Conservation (phyloP, 2,113 vertebrate species). For the Archilochus colubris region DNA sequence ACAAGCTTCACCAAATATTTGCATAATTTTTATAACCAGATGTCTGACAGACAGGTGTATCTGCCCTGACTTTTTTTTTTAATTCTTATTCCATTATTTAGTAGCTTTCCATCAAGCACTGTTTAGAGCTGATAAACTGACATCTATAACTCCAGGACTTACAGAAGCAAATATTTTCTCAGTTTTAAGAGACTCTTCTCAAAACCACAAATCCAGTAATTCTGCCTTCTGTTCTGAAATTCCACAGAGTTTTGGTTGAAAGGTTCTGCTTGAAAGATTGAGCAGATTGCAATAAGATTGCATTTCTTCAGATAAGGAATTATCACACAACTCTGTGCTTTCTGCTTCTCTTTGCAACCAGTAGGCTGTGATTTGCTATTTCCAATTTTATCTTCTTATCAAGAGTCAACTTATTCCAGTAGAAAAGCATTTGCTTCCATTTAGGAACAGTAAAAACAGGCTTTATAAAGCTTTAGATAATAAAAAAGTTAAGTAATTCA, state of each 20-base stretch:
- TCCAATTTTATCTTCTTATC: not conserved
- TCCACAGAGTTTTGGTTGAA: not conserved
- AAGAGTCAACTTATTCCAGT: not conserved
- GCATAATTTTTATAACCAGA: constrained; percentile 29
- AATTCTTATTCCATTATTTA: constrained; percentile 15
- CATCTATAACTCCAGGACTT: not conserved
- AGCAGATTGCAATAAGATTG: not conserved
- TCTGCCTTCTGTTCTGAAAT: not conserved
- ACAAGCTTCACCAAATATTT: not conserved
- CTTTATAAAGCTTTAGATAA: not conserved
- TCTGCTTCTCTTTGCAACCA: not conserved
- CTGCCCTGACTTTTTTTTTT: not conserved
- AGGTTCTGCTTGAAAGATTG: not conserved
- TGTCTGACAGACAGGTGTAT: not conserved
- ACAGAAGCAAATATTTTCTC: not conserved
- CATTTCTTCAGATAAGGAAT: not conserved
- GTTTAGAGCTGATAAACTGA: not conserved
- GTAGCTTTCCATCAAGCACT: not conserved
- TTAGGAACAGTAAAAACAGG: not conserved
- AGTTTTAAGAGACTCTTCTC: not conserved
- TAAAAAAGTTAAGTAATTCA: not conserved
- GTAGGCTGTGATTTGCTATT: not conserved
- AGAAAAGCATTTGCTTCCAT: not conserved
- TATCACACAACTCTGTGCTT: not conserved
- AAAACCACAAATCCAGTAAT: not conserved